Evolutionary conservation across 2,888 invertebrate genomes (phyloP), one percentile per base, ranked within the genome.

Genomic region (Heliconius ismenius): DNA sequence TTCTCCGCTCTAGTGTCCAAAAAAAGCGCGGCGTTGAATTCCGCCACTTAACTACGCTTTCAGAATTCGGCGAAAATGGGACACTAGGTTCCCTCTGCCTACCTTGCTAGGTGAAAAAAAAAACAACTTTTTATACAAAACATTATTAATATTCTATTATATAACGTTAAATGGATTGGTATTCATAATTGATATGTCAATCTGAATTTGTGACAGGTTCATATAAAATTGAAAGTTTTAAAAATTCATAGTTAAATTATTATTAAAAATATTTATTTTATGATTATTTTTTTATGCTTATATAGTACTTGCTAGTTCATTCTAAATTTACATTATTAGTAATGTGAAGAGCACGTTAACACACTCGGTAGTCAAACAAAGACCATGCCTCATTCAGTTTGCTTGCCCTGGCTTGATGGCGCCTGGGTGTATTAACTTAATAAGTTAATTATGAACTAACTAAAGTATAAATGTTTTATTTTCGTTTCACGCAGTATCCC

Each of bases 381-480:
- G 90, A 90, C 86, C 88, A 86, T 85, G 84, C 84, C 84, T 84
- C 83, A 63, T 75, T 32, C 36, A 67, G 74, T 80, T 81, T 74
- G 76, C 75, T 76, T 76, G 39, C 79, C 74, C 70, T 75, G 74
- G 86, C 86, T 87, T 83, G 82, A 86, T 86, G 88, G 89, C 88
- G 89, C 88, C 90, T 81, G 82, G 81, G 86, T 88, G 89, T 89
- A 89, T 89, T 88, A 87, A 84, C 77, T 78, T 78, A 84, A 85
- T 83, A 87, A 84, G 86, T 84, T 84, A 87, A 84, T 82, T 80
- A 82, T 43, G 62, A 32, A 74, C 58, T 58, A 63, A 60, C 58
- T 26, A 75, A 79, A 63, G 21, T 64, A 62, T 18, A 49, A 49
- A 0, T 3, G 2, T 49, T 49, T 49, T 49, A 9, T 21, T 49